phyloP scores from a whole-genome alignment of 2,888 invertebrate genomes.

The Tipula helvola region DNA sequence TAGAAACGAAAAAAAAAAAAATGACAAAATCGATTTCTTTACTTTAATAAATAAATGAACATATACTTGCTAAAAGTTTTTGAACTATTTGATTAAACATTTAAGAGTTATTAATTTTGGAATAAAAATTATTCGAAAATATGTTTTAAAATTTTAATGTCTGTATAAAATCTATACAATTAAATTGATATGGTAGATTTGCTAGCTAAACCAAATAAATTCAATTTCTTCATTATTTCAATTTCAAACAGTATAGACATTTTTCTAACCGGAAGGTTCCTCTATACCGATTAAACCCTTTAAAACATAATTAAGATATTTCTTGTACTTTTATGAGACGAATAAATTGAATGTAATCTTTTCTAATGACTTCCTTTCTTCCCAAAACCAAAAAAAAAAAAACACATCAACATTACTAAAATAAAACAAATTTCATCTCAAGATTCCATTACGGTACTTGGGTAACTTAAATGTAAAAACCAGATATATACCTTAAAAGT shows the following conservation, averaged over 20 bases:
- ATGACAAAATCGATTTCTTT: too few relatives aligned
- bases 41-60: too few relatives aligned
- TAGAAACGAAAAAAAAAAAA: too few relatives aligned
- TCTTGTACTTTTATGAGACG: background rate
- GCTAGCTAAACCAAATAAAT: background rate
- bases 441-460: background rate
- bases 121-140: too few relatives aligned
- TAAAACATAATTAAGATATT: background rate
- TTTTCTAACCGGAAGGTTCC: background rate
- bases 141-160: too few relatives aligned
- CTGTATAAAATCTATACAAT: too few relatives aligned
- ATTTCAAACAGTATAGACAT: background rate
- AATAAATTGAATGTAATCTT: background rate
- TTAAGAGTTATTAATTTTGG: too few relatives aligned
- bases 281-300: background rate
- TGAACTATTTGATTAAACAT: too few relatives aligned
- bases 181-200: background rate
- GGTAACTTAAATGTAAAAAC: background rate
- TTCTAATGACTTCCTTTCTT: background rate
- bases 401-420: background rate
- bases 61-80: too few relatives aligned
- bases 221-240: background rate
- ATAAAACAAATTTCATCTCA: background rate
- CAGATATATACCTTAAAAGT: background rate
- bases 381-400: background rate